These are phyloP conservation scores for Gallinago stenura DNA, from an alignment of 2,797 vertebrate genomes.

Conservation along the genomic window DNA sequence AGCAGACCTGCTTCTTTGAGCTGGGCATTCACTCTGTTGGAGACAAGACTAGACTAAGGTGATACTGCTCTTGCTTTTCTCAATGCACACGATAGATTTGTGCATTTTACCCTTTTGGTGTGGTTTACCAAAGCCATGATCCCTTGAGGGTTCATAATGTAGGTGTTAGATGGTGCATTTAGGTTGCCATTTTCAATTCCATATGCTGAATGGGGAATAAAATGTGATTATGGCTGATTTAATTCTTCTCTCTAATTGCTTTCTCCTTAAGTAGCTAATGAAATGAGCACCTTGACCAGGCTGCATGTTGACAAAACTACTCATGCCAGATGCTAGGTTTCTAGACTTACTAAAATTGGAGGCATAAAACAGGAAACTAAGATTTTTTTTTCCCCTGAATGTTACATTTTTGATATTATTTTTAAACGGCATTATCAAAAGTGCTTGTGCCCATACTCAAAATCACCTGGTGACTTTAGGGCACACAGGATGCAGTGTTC, in stretches of 20 bases:
- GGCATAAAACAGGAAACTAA: not conserved
- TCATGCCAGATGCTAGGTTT: not conserved
- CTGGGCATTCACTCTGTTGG: rapidly evolving
- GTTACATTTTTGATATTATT: not conserved
- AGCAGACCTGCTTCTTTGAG: not conserved
- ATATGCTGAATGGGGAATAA: not conserved
- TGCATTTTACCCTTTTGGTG: not conserved
- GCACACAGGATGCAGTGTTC: not conserved
- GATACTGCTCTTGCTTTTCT: not conserved
- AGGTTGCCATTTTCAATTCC: not conserved
- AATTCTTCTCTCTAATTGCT: not conserved
- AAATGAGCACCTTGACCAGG: not conserved
- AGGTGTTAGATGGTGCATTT: not conserved
- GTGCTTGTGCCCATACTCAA: not conserved
- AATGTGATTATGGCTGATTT: not conserved
- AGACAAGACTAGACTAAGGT: not conserved
- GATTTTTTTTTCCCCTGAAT: not conserved
- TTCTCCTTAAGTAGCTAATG: not conserved
- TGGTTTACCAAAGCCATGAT: not conserved
- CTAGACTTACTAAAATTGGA: not conserved
- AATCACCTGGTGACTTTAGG: not conserved
- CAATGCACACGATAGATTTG: rapidly evolving
- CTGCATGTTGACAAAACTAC: not conserved
- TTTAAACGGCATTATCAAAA: not conserved
- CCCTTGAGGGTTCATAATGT: not conserved